A percentile compares a stretch with the other conserved stretches of the same genome.
These are phyloP conservation scores for Ammospiza maritima DNA, from an alignment of 2,797 vertebrate genomes.

Conservation along the genomic window DNA sequence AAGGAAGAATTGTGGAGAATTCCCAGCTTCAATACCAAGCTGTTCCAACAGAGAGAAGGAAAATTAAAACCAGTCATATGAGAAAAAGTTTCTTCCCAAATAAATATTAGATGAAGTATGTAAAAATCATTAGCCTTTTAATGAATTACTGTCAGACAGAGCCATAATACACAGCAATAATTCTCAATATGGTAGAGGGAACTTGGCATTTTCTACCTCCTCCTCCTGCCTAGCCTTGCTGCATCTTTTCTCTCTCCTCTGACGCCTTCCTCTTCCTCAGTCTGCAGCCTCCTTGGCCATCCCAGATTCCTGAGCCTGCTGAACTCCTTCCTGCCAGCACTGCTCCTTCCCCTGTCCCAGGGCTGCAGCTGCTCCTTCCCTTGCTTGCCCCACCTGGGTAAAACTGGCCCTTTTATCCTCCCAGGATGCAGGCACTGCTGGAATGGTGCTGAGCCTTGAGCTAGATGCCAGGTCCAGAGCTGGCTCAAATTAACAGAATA, in stretches of 20 bases:
- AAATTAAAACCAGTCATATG: slow-evolving; percentile 38
- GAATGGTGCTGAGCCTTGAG: background rate
- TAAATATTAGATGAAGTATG: slow-evolving; percentile 53
- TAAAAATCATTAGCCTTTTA: slow-evolving; percentile 48
- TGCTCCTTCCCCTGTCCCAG: background rate
- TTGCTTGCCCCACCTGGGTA: background rate
- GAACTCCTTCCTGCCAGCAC: background rate
- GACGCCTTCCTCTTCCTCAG: background rate
- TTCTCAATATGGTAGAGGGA: background rate
- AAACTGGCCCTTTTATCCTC: background rate
- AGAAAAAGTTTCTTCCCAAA: slow-evolving; percentile 39
- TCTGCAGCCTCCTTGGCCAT: background rate
- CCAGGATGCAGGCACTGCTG: background rate
- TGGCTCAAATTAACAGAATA: background rate
- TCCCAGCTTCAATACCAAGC: background rate
- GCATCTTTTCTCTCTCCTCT: background rate
- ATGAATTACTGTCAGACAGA: slow-evolving; percentile 41
- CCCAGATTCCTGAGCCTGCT: background rate
- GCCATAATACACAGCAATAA: slow-evolving; percentile 17
- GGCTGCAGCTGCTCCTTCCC: background rate
- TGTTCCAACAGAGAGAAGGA: background rate
- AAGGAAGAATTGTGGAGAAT: slow-evolving; percentile 28
- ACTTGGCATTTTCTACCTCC: background rate
- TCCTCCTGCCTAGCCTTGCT: background rate
- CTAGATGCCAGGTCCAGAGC: background rate